A percentile compares a stretch with the other conserved stretches of the same genome.
Evolutionary conservation across 2,888 invertebrate genomes (phyloP).

Genomic region (Standfussiana lucernea): DNA sequence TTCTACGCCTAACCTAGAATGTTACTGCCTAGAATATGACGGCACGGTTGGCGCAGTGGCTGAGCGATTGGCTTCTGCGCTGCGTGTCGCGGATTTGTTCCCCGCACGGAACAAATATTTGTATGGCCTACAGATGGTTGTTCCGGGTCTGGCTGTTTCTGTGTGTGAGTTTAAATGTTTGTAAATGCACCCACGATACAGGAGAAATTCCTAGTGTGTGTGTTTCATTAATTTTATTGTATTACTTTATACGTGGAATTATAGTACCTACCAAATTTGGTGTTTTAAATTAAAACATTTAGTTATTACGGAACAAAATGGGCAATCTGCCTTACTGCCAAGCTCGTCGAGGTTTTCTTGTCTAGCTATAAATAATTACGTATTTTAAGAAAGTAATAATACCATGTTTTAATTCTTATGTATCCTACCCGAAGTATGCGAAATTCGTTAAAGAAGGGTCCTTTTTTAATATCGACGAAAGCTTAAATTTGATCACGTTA

Average conservation of each 20-base stretch:
- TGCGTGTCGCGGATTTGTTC: too few species aligned
- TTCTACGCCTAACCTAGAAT: background rate
- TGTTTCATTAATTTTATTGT: too few species aligned
- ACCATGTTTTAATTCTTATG: background rate
- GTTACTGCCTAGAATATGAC: background rate
- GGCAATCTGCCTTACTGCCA: background rate
- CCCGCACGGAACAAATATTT: too few species aligned
- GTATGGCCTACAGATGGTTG: background rate
- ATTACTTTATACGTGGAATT: background rate
- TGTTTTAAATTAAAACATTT: background rate
- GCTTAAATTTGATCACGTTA: constrained; percentile 60
- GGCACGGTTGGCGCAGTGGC: too few species aligned
- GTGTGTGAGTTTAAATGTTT: background rate
- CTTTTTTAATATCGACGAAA: constrained; percentile 49
- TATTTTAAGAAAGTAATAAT: constrained; percentile 23
- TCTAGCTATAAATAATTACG: background rate
- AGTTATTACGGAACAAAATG: background rate
- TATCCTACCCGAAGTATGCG: background rate
- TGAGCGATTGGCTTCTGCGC: too few species aligned
- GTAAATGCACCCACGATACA: background rate
- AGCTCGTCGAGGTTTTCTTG: background rate
- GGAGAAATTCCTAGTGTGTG: too few species aligned
- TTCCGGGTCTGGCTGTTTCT: background rate
- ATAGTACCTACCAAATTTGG: background rate
- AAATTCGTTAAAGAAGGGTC: constrained; percentile 19